These are phyloP conservation scores for Scaeva pyrastri DNA, from an alignment of 2,888 invertebrate genomes.

Conservation along the genomic window DNA sequence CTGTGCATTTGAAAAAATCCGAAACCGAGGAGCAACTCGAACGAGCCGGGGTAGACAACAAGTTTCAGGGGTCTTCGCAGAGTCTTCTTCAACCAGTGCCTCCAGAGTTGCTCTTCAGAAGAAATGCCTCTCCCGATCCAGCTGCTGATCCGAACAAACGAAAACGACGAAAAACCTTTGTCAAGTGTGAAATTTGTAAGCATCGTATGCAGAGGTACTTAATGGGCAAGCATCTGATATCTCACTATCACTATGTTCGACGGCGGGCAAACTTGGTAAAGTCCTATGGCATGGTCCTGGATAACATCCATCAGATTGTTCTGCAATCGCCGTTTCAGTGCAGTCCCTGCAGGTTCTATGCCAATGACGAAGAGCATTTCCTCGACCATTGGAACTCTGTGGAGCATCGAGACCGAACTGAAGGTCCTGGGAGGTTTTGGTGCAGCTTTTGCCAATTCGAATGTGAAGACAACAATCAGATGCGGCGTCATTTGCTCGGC, in stretches of 20 bases:
- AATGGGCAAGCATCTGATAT: constrained; percentile 94
- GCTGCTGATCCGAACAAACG: constrained; percentile 81
- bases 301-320: constrained; percentile 91
- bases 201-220: constrained; percentile 88
- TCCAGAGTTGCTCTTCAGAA: constrained; percentile 24
- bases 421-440: constrained; percentile 87
- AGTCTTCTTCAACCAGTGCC: constrained; percentile 43
- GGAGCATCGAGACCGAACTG: constrained; percentile 84
- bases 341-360: constrained; percentile 92
- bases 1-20: constrained; percentile 88
- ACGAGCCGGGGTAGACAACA: constrained; percentile 83
- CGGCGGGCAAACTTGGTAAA: constrained; percentile 86
- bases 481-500: constrained; percentile 89
- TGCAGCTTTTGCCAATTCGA: constrained; percentile 91
- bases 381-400: constrained; percentile 90
- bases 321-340: constrained; percentile 94
- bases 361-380: constrained; percentile 89
- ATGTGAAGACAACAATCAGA: constrained; percentile 86
- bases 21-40: constrained; percentile 89
- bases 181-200: constrained; percentile 90
- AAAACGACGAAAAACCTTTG: constrained; percentile 86
- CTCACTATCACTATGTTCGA: constrained; percentile 92
- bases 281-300: constrained; percentile 88
- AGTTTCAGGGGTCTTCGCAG: constrained; percentile 70
- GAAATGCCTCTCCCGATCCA: constrained; percentile 19